Percentiles rank a stretch among this genome's conserved stretches.
Conservation (phyloP, 2,888 invertebrate genomes). For the Agrenia bidenticulata region DNA sequence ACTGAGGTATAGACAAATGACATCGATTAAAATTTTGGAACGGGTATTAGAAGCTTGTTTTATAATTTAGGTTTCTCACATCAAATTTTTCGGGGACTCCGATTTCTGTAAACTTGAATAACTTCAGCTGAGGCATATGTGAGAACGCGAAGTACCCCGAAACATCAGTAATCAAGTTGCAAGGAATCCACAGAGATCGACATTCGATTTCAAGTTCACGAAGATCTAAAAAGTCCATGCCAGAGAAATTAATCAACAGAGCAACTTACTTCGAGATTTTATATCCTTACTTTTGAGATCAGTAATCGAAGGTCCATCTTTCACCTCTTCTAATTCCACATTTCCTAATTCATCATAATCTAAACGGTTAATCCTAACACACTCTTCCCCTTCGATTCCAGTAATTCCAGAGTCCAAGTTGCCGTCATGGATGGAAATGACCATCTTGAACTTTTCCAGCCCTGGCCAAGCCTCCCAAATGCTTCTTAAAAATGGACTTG, state of each 20-base stretch:
- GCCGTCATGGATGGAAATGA: slow-evolving; percentile 40
- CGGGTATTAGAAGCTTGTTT: no score
- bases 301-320: slow-evolving; percentile 23
- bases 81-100: slow-evolving; percentile 43
- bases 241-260: background rate
- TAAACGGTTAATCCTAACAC: slow-evolving; percentile 18
- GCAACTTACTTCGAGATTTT: background rate
- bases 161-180: slow-evolving; percentile 43
- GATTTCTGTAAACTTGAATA: slow-evolving; percentile 41
- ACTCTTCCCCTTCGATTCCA: slow-evolving; percentile 32
- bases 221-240: slow-evolving; percentile 17
- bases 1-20: slow-evolving; percentile 15
- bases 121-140: slow-evolving; percentile 30
- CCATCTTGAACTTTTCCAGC: slow-evolving; percentile 30
- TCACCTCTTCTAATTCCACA: slow-evolving; percentile 20
- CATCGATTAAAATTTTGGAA: no score
- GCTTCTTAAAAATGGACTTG: slow-evolving; percentile 33
- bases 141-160: slow-evolving; percentile 44
- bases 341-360: slow-evolving; percentile 11
- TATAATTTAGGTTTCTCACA: slow-evolving; percentile 20
- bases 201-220: slow-evolving; percentile 33
- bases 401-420: slow-evolving; percentile 44
- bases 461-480: slow-evolving; percentile 41
- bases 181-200: slow-evolving; percentile 40
- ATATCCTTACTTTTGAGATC: slow-evolving; percentile 27